Evolutionary conservation across 2,888 invertebrate genomes (phyloP).

Genomic region (Anthrax anthrax): DNA sequence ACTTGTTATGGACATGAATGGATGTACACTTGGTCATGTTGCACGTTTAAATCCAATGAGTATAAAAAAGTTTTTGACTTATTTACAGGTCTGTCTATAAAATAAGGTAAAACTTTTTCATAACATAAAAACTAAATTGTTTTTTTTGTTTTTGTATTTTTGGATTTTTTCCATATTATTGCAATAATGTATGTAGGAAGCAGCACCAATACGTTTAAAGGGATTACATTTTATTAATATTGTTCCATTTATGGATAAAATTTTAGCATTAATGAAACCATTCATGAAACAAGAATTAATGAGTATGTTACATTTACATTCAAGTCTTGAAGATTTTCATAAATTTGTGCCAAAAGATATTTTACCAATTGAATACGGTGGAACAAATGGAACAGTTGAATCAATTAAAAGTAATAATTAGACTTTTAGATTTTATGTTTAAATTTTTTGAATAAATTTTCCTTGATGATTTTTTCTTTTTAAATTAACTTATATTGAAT

Average conservation of each 20-base stretch:
- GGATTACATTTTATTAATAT: slow-evolving; percentile 57
- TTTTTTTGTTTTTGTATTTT: slow-evolving; percentile 42
- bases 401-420: not conserved
- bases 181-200: slow-evolving; percentile 38
- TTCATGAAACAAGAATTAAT: slow-evolving; percentile 55
- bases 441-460: no score
- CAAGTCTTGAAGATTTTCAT: slow-evolving; percentile 34
- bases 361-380: slow-evolving; percentile 50
- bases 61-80: slow-evolving; percentile 52
- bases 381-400: slow-evolving; percentile 33
- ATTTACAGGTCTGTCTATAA: slow-evolving; percentile 40
- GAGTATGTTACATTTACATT: slow-evolving; percentile 40
- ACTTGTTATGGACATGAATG: slow-evolving; percentile 48
- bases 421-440: no score
- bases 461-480: no score
- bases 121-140: slow-evolving; percentile 42
- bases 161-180: no score
- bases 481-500: no score
- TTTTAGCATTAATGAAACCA: slow-evolving; percentile 52
- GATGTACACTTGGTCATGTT: slow-evolving; percentile 46
- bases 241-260: slow-evolving; percentile 52
- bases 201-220: slow-evolving; percentile 49
- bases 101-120: no score
- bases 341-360: slow-evolving; percentile 41
- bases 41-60: slow-evolving; percentile 46